These are phyloP conservation scores for Sminthurides aquaticus DNA, from an alignment of 2,888 invertebrate species.

Conservation along the genomic window DNA sequence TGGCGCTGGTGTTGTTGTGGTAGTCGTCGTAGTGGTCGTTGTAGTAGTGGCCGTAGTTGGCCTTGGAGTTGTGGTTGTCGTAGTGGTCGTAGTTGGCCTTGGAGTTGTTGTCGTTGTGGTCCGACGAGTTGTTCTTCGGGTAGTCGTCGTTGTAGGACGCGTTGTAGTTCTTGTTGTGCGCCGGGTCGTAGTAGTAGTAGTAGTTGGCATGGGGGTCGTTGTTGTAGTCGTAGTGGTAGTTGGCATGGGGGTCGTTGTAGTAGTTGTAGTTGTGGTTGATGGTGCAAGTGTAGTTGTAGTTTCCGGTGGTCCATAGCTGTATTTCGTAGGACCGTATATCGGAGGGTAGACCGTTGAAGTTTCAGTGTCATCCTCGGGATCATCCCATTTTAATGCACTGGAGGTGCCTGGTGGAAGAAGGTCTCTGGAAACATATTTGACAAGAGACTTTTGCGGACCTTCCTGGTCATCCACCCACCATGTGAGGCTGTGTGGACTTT, in stretches of 20 bases:
- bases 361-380: not conserved
- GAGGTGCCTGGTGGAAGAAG: not conserved
- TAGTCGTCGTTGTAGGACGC: not conserved
- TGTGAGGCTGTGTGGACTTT: conserved; percentile 1
- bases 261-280: not conserved
- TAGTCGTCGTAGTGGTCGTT: conserved; percentile 2
- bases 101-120: conserved; percentile 1
- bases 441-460: conserved; percentile 2
- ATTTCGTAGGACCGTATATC: not conserved
- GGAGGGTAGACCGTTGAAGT: not conserved
- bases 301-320: not conserved
- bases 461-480: not conserved
- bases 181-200: not conserved
- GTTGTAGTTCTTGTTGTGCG: not conserved
- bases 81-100: not conserved
- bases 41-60: not conserved
- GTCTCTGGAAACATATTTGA: not conserved
- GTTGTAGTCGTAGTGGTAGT: not conserved
- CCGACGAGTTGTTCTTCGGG: not conserved
- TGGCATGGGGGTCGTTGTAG: not conserved
- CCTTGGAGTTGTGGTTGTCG: not conserved
- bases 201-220: not conserved
- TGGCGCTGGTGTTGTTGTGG: not conserved
- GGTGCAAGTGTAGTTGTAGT: not conserved
- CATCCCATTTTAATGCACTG: not conserved